phyloP scores from a whole-genome alignment of 2,113 vertebrate species.

The Dasyornis broadbenti region DNA sequence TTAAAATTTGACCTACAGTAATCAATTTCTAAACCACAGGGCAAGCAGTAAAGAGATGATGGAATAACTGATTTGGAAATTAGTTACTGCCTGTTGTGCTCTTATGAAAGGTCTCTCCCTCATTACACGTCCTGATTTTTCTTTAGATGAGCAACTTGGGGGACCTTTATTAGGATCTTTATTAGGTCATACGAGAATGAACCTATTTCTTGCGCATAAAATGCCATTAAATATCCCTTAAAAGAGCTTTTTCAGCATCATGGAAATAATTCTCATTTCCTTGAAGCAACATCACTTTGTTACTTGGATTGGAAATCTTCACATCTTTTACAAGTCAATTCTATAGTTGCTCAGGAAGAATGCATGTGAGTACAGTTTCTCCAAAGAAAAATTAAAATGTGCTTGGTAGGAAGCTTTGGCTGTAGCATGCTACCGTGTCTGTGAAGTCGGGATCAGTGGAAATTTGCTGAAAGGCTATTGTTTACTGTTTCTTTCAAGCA shows the following conservation, averaged over 20 bases:
- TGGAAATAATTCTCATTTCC: neutral
- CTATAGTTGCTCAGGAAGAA: neutral
- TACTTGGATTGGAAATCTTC: neutral
- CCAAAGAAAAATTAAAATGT: conserved; percentile 3
- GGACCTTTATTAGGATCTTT: neutral
- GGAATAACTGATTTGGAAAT: neutral
- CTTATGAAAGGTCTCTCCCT: neutral
- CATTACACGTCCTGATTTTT: neutral
- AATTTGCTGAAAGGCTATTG: conserved; percentile 22
- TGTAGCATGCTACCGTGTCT: neutral
- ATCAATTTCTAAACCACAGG: neutral
- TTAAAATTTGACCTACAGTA: neutral
- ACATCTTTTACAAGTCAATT: neutral
- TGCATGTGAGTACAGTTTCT: neutral
- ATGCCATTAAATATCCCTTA: neutral
- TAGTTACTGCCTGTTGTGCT: neutral
- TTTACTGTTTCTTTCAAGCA: conserved; percentile 34
- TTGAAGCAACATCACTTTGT: neutral
- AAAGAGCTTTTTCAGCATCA: neutral
- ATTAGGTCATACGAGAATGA: neutral
- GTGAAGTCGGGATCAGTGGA: conserved; percentile 34
- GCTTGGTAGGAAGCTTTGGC: neutral
- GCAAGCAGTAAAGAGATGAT: neutral
- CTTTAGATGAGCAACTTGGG: neutral
- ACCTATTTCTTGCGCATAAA: neutral